Evolutionary conservation across 2,113 vertebrate species (phyloP).

Genomic region (Scalopus aquaticus): DNA sequence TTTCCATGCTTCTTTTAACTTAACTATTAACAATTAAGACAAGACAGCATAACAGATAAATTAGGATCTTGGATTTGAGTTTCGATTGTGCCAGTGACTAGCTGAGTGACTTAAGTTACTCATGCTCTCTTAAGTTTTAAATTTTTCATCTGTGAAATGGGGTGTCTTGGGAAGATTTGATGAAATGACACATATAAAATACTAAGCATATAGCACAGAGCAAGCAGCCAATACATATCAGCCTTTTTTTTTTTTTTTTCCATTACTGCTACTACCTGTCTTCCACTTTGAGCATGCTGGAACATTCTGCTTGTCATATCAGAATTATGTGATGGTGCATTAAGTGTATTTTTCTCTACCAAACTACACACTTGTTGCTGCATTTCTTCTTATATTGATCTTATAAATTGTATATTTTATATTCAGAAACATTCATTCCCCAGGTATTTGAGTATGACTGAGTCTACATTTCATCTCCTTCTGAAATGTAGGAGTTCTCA

Average conservation of each 20-base stretch:
- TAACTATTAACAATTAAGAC: not conserved
- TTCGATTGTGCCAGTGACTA: not conserved
- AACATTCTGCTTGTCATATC: not conserved
- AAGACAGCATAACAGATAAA: not conserved
- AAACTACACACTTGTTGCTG: not conserved
- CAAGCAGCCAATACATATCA: not conserved
- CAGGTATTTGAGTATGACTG: slow-evolving; percentile 25
- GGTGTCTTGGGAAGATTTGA: not conserved
- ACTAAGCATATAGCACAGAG: not conserved
- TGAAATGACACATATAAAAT: not conserved
- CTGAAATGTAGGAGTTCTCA: not conserved
- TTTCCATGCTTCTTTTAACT: not conserved
- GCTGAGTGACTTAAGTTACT: not conserved
- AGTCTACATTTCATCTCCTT: slow-evolving; percentile 34
- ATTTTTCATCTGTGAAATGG: slow-evolving; percentile 42
- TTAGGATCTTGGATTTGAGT: not conserved
- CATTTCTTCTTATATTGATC: not conserved
- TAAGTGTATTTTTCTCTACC: not conserved
- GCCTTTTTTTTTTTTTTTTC: not conserved
- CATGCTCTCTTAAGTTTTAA: not conserved
- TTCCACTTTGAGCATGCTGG: not conserved
- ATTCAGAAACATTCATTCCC: not conserved
- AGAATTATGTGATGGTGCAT: not conserved
- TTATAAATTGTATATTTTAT: not conserved
- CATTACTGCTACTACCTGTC: not conserved